A percentile compares a stretch with the other conserved stretches of the same genome.
phyloP scores from a whole-genome alignment of 2,113 vertebrate genomes.

The Psittacula cyanocephala region DNA sequence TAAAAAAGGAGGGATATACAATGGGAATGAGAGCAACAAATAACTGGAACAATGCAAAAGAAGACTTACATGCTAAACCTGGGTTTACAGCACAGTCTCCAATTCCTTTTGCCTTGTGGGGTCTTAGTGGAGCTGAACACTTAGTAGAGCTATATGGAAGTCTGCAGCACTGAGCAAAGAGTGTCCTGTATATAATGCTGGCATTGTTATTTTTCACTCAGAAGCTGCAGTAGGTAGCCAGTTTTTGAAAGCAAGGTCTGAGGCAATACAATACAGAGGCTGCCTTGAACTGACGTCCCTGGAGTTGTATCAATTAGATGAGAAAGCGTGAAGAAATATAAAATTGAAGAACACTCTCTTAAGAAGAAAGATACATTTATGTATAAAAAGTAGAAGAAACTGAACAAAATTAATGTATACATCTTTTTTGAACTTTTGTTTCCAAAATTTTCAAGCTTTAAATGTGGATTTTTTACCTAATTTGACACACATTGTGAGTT shows the following conservation, averaged over 20 bases:
- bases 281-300: background rate
- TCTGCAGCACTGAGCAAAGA: background rate
- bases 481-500: background rate
- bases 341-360: background rate
- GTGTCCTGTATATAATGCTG: background rate
- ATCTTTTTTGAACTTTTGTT: background rate
- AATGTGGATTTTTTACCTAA: background rate
- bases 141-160: background rate
- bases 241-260: background rate
- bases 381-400: background rate
- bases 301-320: background rate
- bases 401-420: background rate
- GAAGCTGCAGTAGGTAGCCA: background rate
- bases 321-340: background rate
- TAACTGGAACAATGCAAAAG: background rate
- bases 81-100: background rate
- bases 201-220: background rate
- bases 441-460: background rate
- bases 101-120: background rate
- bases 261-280: background rate
- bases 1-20: background rate
- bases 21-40: background rate
- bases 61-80: background rate
- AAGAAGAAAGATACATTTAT: background rate
- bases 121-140: background rate